Evolutionary conservation across 2,888 invertebrate genomes (phyloP).

Genomic region (Unio pictorum): DNA sequence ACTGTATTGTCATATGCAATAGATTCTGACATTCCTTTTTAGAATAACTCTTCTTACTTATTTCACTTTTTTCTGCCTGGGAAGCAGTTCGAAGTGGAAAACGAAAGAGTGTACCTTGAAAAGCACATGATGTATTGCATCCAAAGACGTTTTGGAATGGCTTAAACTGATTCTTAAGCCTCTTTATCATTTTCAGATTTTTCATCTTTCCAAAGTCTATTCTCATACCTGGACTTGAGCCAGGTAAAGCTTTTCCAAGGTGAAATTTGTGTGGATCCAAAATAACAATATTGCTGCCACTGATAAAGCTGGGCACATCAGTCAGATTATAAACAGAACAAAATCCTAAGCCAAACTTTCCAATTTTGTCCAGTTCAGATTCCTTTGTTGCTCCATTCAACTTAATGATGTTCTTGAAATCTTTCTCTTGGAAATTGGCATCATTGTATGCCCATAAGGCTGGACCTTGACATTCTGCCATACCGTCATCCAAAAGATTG

Average conservation of each 20-base stretch:
- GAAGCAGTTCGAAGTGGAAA: conserved; percentile 59
- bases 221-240: conserved; percentile 35
- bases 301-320: conserved; percentile 66
- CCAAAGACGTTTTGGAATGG: conserved; percentile 59
- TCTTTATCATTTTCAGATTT: conserved; percentile 33
- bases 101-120: conserved; percentile 61
- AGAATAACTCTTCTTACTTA: too few relatives aligned
- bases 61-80: too few relatives aligned
- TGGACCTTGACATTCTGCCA: conserved; percentile 64
- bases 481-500: conserved; percentile 54
- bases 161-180: conserved; percentile 57
- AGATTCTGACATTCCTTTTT: too few relatives aligned
- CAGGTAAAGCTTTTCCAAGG: conserved; percentile 40
- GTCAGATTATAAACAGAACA: conserved; percentile 67
- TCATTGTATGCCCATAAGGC: conserved; percentile 68
- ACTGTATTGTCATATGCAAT: too few relatives aligned
- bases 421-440: conserved; percentile 58
- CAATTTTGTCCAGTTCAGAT: conserved; percentile 57
- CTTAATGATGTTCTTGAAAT: conserved; percentile 64
- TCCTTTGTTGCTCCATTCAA: conserved; percentile 64
- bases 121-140: conserved; percentile 29
- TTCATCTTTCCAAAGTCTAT: conserved; percentile 24
- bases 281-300: conserved; percentile 60
- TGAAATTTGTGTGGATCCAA: conserved; percentile 66
- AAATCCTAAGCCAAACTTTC: conserved; percentile 67